phyloP scores from a whole-genome alignment of 2,113 vertebrate genomes.

The Nesospiza acunhae region DNA sequence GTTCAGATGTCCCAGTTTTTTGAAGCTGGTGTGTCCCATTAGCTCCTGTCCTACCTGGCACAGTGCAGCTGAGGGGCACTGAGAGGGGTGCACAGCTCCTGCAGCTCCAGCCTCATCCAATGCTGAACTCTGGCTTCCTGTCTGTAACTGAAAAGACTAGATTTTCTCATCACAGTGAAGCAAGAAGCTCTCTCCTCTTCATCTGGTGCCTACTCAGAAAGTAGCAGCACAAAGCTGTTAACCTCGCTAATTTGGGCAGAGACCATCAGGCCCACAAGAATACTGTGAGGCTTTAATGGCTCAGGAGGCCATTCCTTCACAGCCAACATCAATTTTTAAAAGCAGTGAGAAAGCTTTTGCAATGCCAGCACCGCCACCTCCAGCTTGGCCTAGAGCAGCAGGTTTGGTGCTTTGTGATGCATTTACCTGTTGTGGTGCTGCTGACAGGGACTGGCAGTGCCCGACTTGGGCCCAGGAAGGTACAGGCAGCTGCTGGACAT shows the following conservation, averaged over 20 bases:
- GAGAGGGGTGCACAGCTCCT: not conserved
- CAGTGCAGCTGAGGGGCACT: accelerated
- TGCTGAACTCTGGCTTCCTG: not conserved
- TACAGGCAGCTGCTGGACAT: not conserved
- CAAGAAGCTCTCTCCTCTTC: not conserved
- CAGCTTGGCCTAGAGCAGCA: not conserved
- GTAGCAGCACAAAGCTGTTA: not conserved
- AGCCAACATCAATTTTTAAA: not conserved
- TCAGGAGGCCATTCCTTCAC: not conserved
- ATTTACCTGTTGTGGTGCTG: not conserved
- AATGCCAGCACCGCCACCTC: not conserved
- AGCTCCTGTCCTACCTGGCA: not conserved
- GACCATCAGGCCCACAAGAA: not conserved
- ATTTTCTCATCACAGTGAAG: not conserved
- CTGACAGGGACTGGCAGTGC: not conserved
- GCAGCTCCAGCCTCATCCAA: not conserved
- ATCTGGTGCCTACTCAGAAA: not conserved
- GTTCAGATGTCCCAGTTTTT: not conserved
- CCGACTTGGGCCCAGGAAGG: not conserved
- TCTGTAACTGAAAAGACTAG: not conserved
- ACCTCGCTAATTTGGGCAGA: not conserved
- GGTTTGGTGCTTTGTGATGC: not conserved
- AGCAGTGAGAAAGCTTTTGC: not conserved
- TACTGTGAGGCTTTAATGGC: not conserved
- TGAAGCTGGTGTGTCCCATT: not conserved